Evolutionary conservation across 2,797 vertebrate species (phyloP).

Genomic region (Protosalanx chinensis): DNA sequence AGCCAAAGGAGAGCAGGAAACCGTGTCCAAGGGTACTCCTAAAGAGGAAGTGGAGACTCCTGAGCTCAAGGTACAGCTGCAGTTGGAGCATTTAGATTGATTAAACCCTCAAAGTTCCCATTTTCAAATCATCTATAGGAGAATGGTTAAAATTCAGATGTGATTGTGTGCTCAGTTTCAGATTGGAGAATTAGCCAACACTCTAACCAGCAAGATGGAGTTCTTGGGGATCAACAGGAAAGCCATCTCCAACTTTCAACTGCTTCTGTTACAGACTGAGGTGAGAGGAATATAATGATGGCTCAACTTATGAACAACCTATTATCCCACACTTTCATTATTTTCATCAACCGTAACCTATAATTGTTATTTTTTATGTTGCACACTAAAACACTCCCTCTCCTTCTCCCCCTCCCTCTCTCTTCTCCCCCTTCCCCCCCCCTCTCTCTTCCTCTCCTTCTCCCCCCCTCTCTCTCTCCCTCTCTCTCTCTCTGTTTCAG

Average conservation of each 20-base stretch:
- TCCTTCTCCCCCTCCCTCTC: no score
- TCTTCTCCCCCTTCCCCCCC: neutral
- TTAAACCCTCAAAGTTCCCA: neutral
- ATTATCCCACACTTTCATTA: neutral
- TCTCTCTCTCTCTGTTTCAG: conserved; percentile 55
- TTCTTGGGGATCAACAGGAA: conserved; percentile 97
- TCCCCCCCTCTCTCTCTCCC: neutral
- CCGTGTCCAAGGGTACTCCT: conserved; percentile 59
- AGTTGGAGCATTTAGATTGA: neutral
- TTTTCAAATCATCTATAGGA: neutral
- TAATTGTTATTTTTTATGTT: neutral
- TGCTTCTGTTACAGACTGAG: conserved; percentile 97
- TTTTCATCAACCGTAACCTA: neutral
- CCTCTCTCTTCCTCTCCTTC: neutral
- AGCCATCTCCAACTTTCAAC: conserved; percentile 96
- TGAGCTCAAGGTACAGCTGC: conserved; percentile 82
- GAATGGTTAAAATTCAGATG: neutral
- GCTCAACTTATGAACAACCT: conserved; percentile 14
- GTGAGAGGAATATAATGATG: conserved; percentile 64
- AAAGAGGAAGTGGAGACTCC: conserved; percentile 81
- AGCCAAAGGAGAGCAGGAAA: conserved; percentile 75
- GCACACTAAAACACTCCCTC: conserved; percentile 25
- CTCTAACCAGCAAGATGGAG: conserved; percentile 96
- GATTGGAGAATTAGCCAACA: conserved; percentile 98
- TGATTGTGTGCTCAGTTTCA: conserved; percentile 80